Evolutionary conservation across 2,888 invertebrate genomes (phyloP).

Genomic region (Oscheius sp.): DNA sequence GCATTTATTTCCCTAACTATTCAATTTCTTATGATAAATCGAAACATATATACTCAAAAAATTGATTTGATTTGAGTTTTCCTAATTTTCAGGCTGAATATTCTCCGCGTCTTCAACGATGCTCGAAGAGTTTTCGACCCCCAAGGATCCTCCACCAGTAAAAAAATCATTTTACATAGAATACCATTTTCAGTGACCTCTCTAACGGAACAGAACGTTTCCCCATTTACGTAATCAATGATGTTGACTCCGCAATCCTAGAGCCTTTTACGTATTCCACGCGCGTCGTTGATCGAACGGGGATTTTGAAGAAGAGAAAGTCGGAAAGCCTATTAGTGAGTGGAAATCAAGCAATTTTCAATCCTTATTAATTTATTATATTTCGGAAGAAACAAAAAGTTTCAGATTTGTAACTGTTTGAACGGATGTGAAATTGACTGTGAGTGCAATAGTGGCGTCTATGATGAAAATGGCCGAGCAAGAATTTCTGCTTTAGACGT

Average conservation of each 20-base stretch:
- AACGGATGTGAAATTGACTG: slow-evolving; percentile 23
- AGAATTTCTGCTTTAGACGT: slow-evolving; percentile 24
- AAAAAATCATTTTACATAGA: too few species aligned
- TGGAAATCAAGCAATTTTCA: too few species aligned
- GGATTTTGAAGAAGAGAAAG: slow-evolving; percentile 23
- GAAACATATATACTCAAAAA: too few species aligned
- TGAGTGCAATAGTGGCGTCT: slow-evolving; percentile 26
- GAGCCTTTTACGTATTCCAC: slow-evolving; percentile 39
- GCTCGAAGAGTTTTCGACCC: too few species aligned
- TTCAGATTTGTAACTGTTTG: slow-evolving; percentile 28
- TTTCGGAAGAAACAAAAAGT: neutral
- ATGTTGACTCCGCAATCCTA: slow-evolving; percentile 23
- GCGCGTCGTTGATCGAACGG: slow-evolving; percentile 37
- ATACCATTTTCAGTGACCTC: slow-evolving; percentile 48
- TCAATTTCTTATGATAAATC: too few species aligned
- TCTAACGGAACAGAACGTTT: slow-evolving; percentile 50
- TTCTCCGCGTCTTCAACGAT: too few species aligned
- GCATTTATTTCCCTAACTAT: too few species aligned
- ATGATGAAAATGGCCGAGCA: slow-evolving; percentile 20
- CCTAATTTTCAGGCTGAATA: too few species aligned
- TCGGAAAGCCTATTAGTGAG: slow-evolving; percentile 11
- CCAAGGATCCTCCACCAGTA: too few species aligned
- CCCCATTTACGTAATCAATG: slow-evolving; percentile 43
- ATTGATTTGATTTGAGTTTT: too few species aligned
- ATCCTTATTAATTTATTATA: neutral